Conservation (phyloP, 2,113 vertebrate genomes). For the Corythornis vintsioides region DNA sequence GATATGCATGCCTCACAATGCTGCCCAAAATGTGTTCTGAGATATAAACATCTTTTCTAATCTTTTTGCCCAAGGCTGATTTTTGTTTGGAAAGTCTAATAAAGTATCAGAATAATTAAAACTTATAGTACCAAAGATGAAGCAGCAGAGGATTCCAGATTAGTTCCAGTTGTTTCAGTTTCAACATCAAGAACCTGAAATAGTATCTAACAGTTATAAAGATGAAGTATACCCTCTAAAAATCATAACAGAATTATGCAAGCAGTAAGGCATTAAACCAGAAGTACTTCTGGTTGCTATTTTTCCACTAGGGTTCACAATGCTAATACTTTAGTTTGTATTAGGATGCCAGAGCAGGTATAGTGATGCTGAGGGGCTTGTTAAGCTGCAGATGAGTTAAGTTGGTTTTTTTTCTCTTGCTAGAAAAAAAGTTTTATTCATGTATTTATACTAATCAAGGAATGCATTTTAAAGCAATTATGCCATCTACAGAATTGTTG, state of each 20-base stretch:
- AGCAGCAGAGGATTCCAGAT: slow-evolving; percentile 28
- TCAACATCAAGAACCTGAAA: neutral
- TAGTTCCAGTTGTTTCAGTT: slow-evolving; percentile 43
- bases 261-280: neutral
- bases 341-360: neutral
- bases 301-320: neutral
- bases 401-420: neutral
- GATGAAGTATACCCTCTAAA: slow-evolving; percentile 37
- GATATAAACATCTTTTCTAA: slow-evolving; percentile 16
- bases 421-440: neutral
- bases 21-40: neutral
- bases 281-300: neutral
- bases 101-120: slow-evolving; percentile 53
- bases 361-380: neutral
- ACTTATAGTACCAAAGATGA: slow-evolving; percentile 40
- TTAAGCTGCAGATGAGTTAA: neutral
- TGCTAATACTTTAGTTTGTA: neutral
- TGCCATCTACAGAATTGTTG: neutral
- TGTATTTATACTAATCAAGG: slow-evolving; percentile 3
- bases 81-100: neutral
- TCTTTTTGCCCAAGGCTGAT: slow-evolving; percentile 27
- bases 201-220: slow-evolving; percentile 25
- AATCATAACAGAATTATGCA: slow-evolving; percentile 27
- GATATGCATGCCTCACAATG: neutral
- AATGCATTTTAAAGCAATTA: slow-evolving; percentile 40